Conservation (phyloP, 2,113 vertebrate species). For the Dinomys branickii region DNA sequence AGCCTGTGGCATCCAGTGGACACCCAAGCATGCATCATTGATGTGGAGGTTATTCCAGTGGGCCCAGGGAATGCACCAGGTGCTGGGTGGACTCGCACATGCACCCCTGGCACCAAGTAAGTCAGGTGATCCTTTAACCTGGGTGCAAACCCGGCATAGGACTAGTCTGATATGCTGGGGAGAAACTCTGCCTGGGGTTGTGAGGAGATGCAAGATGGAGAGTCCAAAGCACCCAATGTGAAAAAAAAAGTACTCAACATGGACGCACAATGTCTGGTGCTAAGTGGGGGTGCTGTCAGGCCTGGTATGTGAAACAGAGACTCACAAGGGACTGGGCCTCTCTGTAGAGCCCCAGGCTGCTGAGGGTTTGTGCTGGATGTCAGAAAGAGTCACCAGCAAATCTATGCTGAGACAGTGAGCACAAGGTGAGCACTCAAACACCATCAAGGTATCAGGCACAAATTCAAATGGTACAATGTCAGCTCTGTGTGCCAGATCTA, state of each 20-base stretch:
- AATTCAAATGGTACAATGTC: neutral
- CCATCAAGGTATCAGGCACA: neutral
- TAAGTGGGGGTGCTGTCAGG: neutral
- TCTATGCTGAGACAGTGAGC: neutral
- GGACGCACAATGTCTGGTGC: neutral
- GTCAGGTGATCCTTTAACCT: neutral
- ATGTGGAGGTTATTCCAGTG: neutral
- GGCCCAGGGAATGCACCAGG: rapidly evolving
- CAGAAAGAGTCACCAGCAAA: neutral
- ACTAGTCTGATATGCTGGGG: neutral
- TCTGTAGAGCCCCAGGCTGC: neutral
- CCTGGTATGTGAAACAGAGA: neutral
- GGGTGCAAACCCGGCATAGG: neutral
- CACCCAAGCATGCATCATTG: neutral
- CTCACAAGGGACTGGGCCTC: neutral
- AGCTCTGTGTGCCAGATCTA: neutral
- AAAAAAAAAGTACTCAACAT: neutral
- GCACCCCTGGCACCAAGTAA: neutral
- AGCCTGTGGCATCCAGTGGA: neutral
- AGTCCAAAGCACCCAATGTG: neutral
- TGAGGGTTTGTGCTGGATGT: neutral
- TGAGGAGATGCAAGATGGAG: neutral
- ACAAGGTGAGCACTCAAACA: neutral
- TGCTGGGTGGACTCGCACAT: neutral
- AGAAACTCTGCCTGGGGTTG: neutral